Evolutionary conservation across 92 coral and sea anemone species (phyloP).

Genomic region (Micromussa lordhowensis): DNA sequence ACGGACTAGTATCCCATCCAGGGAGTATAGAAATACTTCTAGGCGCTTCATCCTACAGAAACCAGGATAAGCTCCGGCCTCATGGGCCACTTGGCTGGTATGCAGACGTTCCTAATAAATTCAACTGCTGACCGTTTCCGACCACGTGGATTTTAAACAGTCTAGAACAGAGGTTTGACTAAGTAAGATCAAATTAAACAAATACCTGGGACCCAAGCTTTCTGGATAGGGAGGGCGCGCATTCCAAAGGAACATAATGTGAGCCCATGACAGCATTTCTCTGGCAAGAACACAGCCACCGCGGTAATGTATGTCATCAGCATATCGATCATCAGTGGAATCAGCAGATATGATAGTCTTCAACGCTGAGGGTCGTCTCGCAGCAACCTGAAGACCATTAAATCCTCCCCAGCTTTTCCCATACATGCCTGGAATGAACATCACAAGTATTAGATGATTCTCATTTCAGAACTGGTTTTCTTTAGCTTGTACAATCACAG

Average conservation of each 20-base stretch:
- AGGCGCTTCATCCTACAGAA: no score
- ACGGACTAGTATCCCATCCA: no score
- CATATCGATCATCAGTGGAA: slow-evolving; percentile 82
- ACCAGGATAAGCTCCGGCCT: no score
- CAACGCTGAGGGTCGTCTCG: slow-evolving; percentile 71
- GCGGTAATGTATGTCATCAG: slow-evolving; percentile 72
- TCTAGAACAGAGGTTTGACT: no score
- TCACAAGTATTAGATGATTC: background rate
- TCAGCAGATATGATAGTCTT: slow-evolving; percentile 76
- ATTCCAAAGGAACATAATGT: slow-evolving; percentile 71
- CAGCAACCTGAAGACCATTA: slow-evolving; percentile 85
- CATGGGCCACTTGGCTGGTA: no score
- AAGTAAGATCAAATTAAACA: background rate
- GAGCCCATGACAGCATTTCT: slow-evolving; percentile 79
- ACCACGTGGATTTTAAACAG: background rate
- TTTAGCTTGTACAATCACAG: background rate
- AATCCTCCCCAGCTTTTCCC: slow-evolving; percentile 96
- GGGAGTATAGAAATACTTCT: no score
- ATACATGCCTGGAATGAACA: slow-evolving; percentile 66
- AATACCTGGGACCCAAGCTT: slow-evolving; percentile 38
- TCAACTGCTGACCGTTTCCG: background rate
- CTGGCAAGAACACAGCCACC: slow-evolving; percentile 82
- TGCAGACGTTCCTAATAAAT: no score
- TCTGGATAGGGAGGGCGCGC: slow-evolving; percentile 80
- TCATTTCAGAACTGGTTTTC: background rate